Conservation (phyloP, 2,113 vertebrate genomes). For the Burhinus oedicnemus region DNA sequence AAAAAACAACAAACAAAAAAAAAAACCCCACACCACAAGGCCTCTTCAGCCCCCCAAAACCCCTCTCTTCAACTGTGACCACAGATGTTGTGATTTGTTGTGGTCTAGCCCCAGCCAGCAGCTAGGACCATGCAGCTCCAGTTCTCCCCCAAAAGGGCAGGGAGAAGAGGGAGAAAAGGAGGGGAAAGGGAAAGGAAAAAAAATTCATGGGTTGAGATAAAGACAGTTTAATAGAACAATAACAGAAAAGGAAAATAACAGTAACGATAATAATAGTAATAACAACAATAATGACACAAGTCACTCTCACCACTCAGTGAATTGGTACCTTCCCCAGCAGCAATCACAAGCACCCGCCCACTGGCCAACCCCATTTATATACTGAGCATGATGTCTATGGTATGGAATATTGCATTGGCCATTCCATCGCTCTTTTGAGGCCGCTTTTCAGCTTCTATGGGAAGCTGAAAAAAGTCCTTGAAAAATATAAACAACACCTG, state of each 20-base stretch:
- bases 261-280: neutral
- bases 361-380: neutral
- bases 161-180: neutral
- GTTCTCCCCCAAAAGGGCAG: neutral
- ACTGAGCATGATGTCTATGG: neutral
- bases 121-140: neutral
- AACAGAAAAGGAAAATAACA: neutral
- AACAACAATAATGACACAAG: neutral
- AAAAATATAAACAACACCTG: neutral
- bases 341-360: neutral
- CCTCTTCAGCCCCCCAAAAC: neutral
- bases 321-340: neutral
- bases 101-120: neutral
- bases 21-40: rapidly evolving
- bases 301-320: neutral
- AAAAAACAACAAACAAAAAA: rapidly evolving
- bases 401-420: neutral
- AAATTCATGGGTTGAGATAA: neutral
- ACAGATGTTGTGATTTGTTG: neutral
- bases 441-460: neutral
- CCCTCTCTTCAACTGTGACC: neutral
- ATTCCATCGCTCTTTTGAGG: neutral
- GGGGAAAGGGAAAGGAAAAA: neutral
- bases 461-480: neutral
- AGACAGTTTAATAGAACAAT: neutral